These are phyloP conservation scores for Euleptes europaea DNA, from an alignment of 2,113 vertebrate genomes.

Conservation along the genomic window DNA sequence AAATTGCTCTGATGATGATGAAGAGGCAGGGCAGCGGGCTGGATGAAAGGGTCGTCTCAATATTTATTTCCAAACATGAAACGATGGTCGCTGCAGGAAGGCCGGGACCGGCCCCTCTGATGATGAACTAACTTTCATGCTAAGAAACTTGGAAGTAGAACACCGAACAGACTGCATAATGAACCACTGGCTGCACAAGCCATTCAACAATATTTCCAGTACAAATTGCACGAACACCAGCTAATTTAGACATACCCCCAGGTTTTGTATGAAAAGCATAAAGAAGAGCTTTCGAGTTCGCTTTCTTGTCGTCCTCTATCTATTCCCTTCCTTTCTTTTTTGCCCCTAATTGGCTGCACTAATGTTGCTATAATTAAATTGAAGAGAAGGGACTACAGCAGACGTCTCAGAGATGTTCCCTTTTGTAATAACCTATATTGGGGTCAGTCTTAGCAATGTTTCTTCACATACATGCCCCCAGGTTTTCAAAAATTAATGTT, in stretches of 20 bases:
- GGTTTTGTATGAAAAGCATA: neutral
- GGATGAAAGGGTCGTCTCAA: no score
- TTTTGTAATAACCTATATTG: slow-evolving; percentile 22
- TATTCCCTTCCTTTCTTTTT: neutral
- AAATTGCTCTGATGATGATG: neutral
- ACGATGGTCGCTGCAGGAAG: no score
- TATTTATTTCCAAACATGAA: neutral
- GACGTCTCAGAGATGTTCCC: neutral
- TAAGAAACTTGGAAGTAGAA: neutral
- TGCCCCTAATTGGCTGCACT: slow-evolving; percentile 20
- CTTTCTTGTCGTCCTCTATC: neutral
- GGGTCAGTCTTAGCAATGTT: neutral
- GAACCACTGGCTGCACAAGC: neutral
- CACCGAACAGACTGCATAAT: neutral
- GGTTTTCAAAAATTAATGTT: slow-evolving; percentile 8
- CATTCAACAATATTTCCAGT: slow-evolving; percentile 20
- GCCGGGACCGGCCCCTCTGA: neutral
- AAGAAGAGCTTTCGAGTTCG: slow-evolving; percentile 10
- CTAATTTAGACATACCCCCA: slow-evolving; percentile 20
- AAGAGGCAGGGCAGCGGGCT: neutral
- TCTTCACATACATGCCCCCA: neutral
- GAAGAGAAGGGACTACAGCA: neutral
- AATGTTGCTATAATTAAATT: slow-evolving; percentile 27
- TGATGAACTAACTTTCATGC: neutral
- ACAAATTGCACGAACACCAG: slow-evolving; percentile 8